Base-by-base conservation (phyloP, 2,888 invertebrate species). In the Oconnorella tubifera region DNA sequence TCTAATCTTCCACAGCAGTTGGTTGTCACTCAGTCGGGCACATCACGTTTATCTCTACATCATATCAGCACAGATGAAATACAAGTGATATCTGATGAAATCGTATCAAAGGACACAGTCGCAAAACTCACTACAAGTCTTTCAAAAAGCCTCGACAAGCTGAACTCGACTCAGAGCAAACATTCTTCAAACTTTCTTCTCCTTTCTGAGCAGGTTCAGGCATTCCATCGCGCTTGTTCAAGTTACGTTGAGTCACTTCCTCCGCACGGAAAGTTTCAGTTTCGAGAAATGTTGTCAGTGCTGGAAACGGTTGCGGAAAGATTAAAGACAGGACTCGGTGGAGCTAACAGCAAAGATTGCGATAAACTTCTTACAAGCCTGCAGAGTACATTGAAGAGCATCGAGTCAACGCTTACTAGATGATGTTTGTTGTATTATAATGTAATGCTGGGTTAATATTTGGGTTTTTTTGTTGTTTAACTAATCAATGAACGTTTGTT, bases 211-310 rank as follows among this genome's bases (percentile, higher is more conserved):
- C 89, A 90, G 79, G 87, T 85, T 77, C 89, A 91, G 73, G 86
- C 89, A 71, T 86, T 95, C 75, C 90, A 92, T 53, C 48, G 49
- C 6, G 33, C 62, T 19, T 94, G 93, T 83, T 87, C 89, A 75
- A 88, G 89, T 73, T 91, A 90, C 76, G 90, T 91, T 23, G 94
- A 94, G 74, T 86, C 86, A 70, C 88, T 90, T 76, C 89, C 91
- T 14, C 90, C 92, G 25, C 91, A 92, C 78, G 88, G 90, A 59
- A 90, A 93, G 77, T 92, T 94, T 82, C 90, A 92, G 75, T 90
- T 92, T 78, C 88, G 91, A 49, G 84, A 84, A 69, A 76, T 84
- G 49, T 73, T 84, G 61, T 76, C 78, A 29, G 60, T 62, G 19
- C 56, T 72, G 19, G 64, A 70, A 27, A 62, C 59, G 1, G 57